These are phyloP conservation scores for Campoletis raptor DNA, from an alignment of 2,888 invertebrate species.

Conservation along the genomic window DNA sequence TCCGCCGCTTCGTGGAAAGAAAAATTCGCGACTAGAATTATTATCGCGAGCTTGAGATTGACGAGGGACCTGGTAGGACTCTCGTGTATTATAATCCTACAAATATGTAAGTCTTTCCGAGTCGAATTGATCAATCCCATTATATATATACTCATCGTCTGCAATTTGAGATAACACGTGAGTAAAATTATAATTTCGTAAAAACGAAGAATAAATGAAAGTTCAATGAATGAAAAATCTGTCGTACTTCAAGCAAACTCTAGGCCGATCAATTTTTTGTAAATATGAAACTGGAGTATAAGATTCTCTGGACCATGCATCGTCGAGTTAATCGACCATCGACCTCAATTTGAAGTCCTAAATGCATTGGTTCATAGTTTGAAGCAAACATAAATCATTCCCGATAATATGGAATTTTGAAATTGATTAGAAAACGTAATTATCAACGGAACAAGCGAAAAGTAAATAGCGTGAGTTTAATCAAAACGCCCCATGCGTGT, in stretches of 20 bases:
- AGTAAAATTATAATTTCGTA: too few species aligned
- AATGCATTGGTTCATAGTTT: neutral
- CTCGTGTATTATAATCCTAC: neutral
- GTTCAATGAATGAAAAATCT: neutral
- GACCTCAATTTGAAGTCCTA: neutral
- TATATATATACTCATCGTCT: neutral
- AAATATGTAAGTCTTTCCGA: constrained; percentile 9
- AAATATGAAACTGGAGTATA: neutral
- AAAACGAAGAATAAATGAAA: neutral
- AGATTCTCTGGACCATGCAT: neutral
- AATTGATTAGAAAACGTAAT: neutral
- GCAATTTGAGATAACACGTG: neutral
- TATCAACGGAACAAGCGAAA: neutral
- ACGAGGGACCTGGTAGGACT: constrained; percentile 53
- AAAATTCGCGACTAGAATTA: constrained; percentile 72
- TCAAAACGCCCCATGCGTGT: constrained; percentile 22
- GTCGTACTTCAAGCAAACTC: neutral
- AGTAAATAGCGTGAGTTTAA: neutral
- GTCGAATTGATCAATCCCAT: constrained; percentile 14
- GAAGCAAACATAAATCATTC: neutral
- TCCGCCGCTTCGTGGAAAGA: constrained; percentile 68
- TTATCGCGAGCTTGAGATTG: constrained; percentile 67
- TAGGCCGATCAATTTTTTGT: neutral
- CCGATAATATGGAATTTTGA: neutral
- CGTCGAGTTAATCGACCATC: neutral